Conservation (phyloP, 2,888 invertebrate species). For the Acronicta alni region DNA sequence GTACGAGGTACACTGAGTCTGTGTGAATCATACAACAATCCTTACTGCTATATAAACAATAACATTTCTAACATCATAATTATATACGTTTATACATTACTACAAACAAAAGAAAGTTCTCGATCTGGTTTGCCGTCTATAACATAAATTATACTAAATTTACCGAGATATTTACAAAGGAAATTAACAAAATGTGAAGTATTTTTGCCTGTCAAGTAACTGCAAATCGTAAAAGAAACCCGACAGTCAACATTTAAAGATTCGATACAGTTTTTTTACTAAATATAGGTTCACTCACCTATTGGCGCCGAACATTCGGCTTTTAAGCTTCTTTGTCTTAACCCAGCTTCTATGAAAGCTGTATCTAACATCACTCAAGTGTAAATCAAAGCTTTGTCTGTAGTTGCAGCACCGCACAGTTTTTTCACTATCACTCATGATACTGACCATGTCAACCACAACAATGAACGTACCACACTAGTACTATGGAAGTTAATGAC, state of each 20-base stretch:
- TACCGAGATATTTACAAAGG: neutral
- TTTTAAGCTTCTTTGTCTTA: conserved; percentile 72
- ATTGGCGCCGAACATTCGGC: conserved; percentile 68
- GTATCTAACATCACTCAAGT: conserved; percentile 67
- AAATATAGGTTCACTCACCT: conserved; percentile 67
- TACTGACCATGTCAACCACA: conserved; percentile 45
- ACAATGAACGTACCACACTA: conserved; percentile 23
- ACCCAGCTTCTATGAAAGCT: conserved; percentile 72
- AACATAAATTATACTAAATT: neutral
- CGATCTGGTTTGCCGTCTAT: neutral
- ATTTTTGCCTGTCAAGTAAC: neutral
- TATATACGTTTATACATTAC: neutral
- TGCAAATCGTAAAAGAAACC: conserved; percentile 4
- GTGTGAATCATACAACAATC: conserved; percentile 22
- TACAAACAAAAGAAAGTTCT: conserved; percentile 3
- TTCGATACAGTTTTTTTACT: conserved; percentile 16
- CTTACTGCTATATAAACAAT: conserved; percentile 27
- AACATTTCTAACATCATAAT: conserved; percentile 18
- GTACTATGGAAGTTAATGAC: conserved; percentile 6
- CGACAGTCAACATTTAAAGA: conserved; percentile 1
- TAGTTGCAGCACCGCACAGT: conserved; percentile 69
- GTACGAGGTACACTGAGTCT: neutral
- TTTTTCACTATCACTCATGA: conserved; percentile 52
- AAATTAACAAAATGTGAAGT: neutral
- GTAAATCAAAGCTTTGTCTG: conserved; percentile 59